Percentiles rank a stretch among this genome's conserved stretches.
Evolutionary conservation across 2,888 invertebrate genomes (phyloP).

Genomic region (Physocephala rufipes): DNA sequence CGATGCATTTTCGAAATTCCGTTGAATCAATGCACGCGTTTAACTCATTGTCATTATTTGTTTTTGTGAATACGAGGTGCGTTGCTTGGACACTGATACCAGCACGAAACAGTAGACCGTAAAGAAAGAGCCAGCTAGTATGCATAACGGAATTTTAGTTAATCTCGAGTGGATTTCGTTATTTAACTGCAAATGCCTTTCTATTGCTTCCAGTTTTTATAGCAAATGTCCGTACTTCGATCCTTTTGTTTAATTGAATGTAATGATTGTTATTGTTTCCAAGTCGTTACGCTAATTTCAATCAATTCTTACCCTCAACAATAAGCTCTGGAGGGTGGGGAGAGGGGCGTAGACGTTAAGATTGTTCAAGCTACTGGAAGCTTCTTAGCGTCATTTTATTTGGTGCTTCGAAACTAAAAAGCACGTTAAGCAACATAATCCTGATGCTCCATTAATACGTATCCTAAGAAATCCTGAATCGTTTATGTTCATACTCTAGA

Average conservation of each 20-base stretch:
- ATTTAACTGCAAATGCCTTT: slow-evolving; percentile 7
- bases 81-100: slow-evolving; percentile 3
- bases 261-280: slow-evolving; percentile 47
- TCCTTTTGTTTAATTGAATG: slow-evolving; percentile 35
- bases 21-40: slow-evolving; percentile 58
- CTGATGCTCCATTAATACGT: no score
- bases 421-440: slow-evolving; percentile 10
- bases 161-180: neutral
- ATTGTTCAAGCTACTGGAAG: slow-evolving; percentile 15
- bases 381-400: neutral
- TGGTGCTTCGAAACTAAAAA: slow-evolving; percentile 12
- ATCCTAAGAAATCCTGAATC: no score
- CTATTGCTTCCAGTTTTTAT: slow-evolving; percentile 9
- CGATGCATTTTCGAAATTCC: slow-evolving; percentile 61
- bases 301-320: slow-evolving; percentile 39
- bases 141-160: slow-evolving; percentile 34
- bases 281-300: slow-evolving; percentile 47
- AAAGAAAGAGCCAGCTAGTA: slow-evolving; percentile 20
- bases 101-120: slow-evolving; percentile 25
- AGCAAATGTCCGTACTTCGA: neutral
- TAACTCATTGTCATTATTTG: slow-evolving; percentile 46
- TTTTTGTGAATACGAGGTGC: neutral
- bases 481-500: no score
- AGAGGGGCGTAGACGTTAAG: neutral
- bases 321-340: neutral